Evolutionary conservation across 2,888 invertebrate genomes (phyloP).

Genomic region (Drosophila heteroneura): DNA sequence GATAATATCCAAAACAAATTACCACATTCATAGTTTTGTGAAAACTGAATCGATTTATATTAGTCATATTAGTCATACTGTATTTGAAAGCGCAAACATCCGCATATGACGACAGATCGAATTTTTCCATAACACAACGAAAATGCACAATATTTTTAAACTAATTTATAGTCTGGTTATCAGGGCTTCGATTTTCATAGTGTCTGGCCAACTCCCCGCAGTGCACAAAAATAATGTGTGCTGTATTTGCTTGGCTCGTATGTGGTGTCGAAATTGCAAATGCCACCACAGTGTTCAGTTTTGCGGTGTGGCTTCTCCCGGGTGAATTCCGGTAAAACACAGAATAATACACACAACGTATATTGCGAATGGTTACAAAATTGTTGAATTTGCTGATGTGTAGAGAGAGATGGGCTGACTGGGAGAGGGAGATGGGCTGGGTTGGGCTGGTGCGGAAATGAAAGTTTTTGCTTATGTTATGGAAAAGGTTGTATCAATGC

Average conservation of each 20-base stretch:
- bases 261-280: conserved; percentile 7
- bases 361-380: conserved; percentile 5
- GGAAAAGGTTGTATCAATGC: conserved; percentile 30
- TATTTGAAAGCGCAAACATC: neutral
- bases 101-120: neutral
- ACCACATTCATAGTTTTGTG: neutral
- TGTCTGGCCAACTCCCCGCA: neutral
- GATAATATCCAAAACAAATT: neutral
- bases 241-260: neutral
- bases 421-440: neutral
- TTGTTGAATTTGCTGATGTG: neutral
- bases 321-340: neutral
- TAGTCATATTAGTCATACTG: neutral
- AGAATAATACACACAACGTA: conserved; percentile 17
- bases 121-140: neutral
- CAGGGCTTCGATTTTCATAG: neutral
- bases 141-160: neutral
- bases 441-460: conserved; percentile 11
- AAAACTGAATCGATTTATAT: neutral
- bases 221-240: neutral
- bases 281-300: conserved; percentile 3
- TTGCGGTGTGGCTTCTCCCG: conserved; percentile 3
- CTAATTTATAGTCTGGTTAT: neutral
- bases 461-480: conserved; percentile 46
- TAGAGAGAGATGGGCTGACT: too few relatives aligned